Base-by-base conservation (phyloP, 2,888 invertebrate species). In the Dryocosmus kuriphilus region DNA sequence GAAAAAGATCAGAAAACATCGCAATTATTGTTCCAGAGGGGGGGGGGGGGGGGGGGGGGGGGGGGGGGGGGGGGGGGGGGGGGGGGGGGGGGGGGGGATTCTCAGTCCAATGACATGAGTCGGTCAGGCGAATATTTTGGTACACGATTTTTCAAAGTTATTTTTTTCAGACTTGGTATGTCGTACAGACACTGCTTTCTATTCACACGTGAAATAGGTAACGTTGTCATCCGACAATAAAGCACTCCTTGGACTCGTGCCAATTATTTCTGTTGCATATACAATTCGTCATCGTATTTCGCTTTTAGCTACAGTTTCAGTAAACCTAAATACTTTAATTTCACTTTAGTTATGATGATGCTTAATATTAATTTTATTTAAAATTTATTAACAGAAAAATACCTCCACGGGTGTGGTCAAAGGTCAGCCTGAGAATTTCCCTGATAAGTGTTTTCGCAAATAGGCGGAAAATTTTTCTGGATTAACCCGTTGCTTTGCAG, bases 261-360 rank as follows among this genome's bases (percentile, higher is more conserved):
- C 71, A 71, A 71, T 6, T 71, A 30, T 71, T 71, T 71, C 32
- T 32, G 32, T 71, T 51, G 30, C 46, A 51, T 30, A 60, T 24
- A 19, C 19, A 55, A 71, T 32, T 67, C 41, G 27, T 67, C 27
- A 51, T 32, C 30, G 51, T 27, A 71, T 71, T 55, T 51, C 71
- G 30, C 24, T 65, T 65, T 65, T 41, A 41, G 41, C 19, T 41
- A 65, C 22, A 41, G 27, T 65, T 38, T 65, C 65, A 65, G 41
- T 19, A 41, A 24, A 24, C 27, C 35, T 38, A 35, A 63, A 63
- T 22, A 22, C 35, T 63, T 5, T 63, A 63, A 38, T 63, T 22
- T 22, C n/a, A 63, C 11, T 65, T 65, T 16, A 16, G 16, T 60
- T 1, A 60, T 60, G 6, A 27, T 22, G 60, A 27, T 27, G 14